A percentile compares a stretch with the other conserved stretches of the same genome.
These are phyloP conservation scores for Caradrina kadenii DNA, from an alignment of 2,888 invertebrate genomes.

Conservation along the genomic window DNA sequence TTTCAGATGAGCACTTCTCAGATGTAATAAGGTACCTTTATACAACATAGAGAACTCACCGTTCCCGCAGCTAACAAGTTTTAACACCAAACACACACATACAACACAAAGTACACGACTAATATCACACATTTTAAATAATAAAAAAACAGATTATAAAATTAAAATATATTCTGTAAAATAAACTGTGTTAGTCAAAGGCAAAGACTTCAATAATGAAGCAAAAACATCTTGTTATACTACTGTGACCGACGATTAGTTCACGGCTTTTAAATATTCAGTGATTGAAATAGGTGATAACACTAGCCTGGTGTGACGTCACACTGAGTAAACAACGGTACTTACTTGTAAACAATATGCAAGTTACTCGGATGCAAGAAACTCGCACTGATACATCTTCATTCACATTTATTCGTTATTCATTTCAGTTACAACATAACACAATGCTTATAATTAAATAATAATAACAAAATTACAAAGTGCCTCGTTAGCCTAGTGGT, in stretches of 20 bases:
- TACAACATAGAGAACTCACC: constrained; percentile 35
- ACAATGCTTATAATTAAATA: too few relatives aligned
- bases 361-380: neutral
- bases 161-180: constrained; percentile 13
- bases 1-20: too few relatives aligned
- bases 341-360: constrained; percentile 12
- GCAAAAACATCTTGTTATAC: constrained; percentile 22
- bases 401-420: too few relatives aligned
- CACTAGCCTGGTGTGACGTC: constrained; percentile 33
- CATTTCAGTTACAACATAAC: too few relatives aligned
- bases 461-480: too few relatives aligned
- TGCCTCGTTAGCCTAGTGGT: too few relatives aligned
- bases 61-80: constrained; percentile 28
- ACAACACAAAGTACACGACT: constrained; percentile 49
- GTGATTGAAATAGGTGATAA: constrained; percentile 58
- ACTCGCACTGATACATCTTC: too few relatives aligned
- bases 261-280: constrained; percentile 51
- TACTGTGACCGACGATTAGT: constrained; percentile 56
- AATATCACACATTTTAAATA: constrained; percentile 50
- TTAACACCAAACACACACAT: constrained; percentile 53
- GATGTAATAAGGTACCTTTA: too few relatives aligned
- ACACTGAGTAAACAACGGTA: neutral
- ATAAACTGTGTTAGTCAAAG: constrained; percentile 14
- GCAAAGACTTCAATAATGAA: constrained; percentile 51
- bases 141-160: constrained; percentile 5